These are phyloP conservation scores for Calephelis virginiensis DNA, from an alignment of 1,140 invertebrate genomes.

Conservation along the genomic window DNA sequence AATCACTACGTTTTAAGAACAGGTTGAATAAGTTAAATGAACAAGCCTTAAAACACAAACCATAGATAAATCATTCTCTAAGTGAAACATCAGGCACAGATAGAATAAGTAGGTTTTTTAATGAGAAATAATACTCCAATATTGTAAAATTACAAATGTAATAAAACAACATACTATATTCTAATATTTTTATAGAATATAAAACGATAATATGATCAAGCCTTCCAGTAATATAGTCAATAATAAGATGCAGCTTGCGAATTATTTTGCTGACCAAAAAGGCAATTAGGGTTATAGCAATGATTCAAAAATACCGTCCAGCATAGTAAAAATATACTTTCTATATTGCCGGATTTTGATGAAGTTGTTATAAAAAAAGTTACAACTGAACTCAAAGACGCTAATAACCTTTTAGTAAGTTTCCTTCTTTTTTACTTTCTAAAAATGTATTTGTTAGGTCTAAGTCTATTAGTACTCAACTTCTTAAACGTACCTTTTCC, in stretches of 20 bases:
- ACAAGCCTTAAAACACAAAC: not conserved
- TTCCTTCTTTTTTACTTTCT: too few relatives aligned
- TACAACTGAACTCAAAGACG: too few relatives aligned
- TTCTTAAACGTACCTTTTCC: too few relatives aligned
- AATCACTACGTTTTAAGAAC: too few relatives aligned
- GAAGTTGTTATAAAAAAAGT: too few relatives aligned
- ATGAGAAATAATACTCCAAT: constrained; percentile 64
- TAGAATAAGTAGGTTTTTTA: constrained; percentile 17
- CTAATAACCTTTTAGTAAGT: too few relatives aligned
- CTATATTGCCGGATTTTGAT: too few relatives aligned
- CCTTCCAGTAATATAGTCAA: constrained; percentile 77
- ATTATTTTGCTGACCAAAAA: constrained; percentile 66
- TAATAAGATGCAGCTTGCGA: constrained; percentile 60
- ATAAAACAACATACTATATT: constrained; percentile 71
- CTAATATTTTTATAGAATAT: constrained; percentile 78
- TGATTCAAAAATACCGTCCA: constrained; percentile 6
- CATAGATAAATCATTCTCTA: constrained; percentile 6
- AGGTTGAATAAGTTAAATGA: not conserved
- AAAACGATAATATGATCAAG: constrained; percentile 71
- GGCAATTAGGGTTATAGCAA: constrained; percentile 46
- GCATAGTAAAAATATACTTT: not conserved
- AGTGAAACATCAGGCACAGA: not conserved
- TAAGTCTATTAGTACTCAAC: too few relatives aligned
- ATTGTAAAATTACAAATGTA: constrained; percentile 62
- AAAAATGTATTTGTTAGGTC: too few relatives aligned